phyloP scores from a whole-genome alignment of 2,797 vertebrate species.

The Anguilla obscura region DNA sequence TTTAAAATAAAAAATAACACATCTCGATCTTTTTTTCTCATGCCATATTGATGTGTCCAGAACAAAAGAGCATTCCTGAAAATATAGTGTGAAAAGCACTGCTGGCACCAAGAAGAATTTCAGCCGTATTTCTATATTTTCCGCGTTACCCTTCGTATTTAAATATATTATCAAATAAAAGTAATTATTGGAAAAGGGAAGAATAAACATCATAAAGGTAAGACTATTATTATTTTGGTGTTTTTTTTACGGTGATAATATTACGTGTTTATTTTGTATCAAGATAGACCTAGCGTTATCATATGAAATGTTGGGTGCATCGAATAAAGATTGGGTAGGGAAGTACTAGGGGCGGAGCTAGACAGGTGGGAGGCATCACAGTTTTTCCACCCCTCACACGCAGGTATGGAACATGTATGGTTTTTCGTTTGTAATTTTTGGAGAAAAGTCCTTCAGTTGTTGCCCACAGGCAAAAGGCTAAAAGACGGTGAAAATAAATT shows the following conservation, averaged over 20 bases:
- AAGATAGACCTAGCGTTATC: neutral
- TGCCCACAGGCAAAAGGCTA: no score
- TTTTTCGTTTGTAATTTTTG: no score
- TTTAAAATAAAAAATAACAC: neutral
- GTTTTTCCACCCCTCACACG: no score
- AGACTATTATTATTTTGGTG: neutral
- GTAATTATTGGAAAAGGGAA: neutral
- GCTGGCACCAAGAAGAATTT: constrained; percentile 30
- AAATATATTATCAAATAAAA: neutral
- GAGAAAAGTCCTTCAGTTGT: no score
- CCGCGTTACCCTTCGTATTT: neutral
- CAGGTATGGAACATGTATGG: no score
- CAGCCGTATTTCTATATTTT: constrained; percentile 27
- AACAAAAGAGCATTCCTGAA: neutral
- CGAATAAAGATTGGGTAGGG: no score
- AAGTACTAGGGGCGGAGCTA: no score
- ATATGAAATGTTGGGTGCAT: no score
- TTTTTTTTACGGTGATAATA: neutral
- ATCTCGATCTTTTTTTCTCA: neutral
- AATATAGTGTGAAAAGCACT: constrained; percentile 25
- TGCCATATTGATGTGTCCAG: neutral
- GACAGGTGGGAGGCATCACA: no score
- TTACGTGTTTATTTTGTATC: neutral
- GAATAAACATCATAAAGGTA: neutral
- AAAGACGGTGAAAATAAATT: no score